phyloP scores from a whole-genome alignment of 2,797 vertebrate species.

The Acanthis flammea region DNA sequence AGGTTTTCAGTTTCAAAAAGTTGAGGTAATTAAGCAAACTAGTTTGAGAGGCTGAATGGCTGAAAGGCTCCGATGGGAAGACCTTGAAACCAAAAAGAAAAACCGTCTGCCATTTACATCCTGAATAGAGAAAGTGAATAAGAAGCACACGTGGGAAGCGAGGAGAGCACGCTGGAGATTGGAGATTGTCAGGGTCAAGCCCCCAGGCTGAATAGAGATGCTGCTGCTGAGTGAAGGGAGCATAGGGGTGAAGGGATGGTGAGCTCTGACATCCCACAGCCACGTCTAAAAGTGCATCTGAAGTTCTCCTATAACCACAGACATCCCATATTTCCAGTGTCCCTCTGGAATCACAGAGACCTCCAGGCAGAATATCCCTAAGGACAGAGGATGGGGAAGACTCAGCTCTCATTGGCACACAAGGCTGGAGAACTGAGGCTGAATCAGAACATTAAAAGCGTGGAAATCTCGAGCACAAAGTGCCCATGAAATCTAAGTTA shows the following conservation, averaged over 20 bases:
- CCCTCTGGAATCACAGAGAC: not conserved
- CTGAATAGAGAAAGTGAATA: not conserved
- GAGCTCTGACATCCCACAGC: not conserved
- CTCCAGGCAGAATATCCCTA: not conserved
- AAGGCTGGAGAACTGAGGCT: not conserved
- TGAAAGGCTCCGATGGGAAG: not conserved
- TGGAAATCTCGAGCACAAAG: not conserved
- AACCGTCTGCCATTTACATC: not conserved
- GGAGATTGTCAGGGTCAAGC: not conserved
- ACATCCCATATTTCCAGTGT: not conserved
- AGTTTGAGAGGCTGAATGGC: not conserved
- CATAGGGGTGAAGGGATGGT: not conserved
- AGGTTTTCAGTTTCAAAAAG: not conserved
- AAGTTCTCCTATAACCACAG: not conserved
- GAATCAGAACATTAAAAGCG: not conserved
- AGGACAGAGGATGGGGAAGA: not conserved
- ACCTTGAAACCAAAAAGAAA: not conserved
- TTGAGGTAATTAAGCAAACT: not conserved
- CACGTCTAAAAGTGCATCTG: fast-evolving
- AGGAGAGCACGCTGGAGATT: not conserved
- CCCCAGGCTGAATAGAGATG: not conserved
- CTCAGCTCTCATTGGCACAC: not conserved
- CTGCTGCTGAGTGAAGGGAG: not conserved
- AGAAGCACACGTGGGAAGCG: not conserved
- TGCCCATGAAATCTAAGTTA: not conserved